Conservation (phyloP, 2,113 vertebrate genomes). For the Bolborhynchus lineola region DNA sequence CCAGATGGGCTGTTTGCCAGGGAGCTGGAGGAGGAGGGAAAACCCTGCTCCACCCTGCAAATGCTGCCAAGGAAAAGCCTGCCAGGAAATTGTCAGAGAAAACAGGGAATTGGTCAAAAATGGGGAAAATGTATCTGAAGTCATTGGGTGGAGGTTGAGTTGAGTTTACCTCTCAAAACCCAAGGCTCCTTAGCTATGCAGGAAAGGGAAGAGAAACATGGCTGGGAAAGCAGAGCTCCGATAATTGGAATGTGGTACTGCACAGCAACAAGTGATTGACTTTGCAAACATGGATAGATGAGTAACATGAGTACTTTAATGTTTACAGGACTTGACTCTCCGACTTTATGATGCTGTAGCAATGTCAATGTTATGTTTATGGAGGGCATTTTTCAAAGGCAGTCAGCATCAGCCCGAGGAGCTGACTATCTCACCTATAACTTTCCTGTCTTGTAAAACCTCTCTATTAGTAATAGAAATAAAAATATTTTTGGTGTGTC, state of each 20-base stretch:
- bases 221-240: background rate
- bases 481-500: background rate
- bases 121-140: background rate
- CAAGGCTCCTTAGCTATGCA: too few relatives aligned
- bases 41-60: background rate
- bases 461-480: background rate
- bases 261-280: background rate
- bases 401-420: fast-evolving
- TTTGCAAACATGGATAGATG: background rate
- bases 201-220: fast-evolving
- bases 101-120: background rate
- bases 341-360: background rate
- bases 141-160: background rate
- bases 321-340: background rate
- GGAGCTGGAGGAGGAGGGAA: constrained; percentile 2
- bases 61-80: fast-evolving
- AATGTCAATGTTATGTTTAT: background rate
- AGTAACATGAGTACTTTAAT: background rate
- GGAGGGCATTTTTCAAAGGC: background rate
- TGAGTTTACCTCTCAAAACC: background rate
- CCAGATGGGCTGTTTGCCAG: constrained; percentile 50
- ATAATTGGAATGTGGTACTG: fast-evolving
- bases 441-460: background rate
- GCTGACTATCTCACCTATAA: background rate
- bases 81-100: background rate